phyloP scores from a whole-genome alignment of 2,888 invertebrate genomes.

The Belgica antarctica region DNA sequence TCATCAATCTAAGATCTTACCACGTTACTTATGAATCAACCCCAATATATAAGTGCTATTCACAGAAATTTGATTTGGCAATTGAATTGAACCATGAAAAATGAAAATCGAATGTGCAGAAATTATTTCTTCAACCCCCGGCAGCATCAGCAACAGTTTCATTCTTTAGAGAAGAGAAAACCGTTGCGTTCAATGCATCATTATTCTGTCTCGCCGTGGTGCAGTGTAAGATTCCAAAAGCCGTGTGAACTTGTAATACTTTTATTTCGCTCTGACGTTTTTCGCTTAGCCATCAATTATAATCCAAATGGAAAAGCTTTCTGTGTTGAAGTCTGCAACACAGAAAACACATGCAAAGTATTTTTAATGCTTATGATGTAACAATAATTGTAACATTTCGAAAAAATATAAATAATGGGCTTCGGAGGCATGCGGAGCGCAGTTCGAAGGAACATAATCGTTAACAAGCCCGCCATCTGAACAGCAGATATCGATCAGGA shows the following conservation, averaged over 20 bases:
- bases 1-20: no score
- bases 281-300: slow-evolving; percentile 29
- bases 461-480: not conserved
- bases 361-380: slow-evolving; percentile 32
- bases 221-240: not conserved
- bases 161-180: no score
- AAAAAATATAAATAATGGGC: slow-evolving; percentile 19
- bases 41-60: no score
- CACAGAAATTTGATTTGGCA: no score
- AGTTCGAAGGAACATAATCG: not conserved
- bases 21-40: no score
- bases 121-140: no score
- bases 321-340: not conserved
- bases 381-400: slow-evolving; percentile 39
- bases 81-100: not conserved
- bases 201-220: not conserved
- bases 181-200: not conserved
- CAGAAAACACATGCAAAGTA: slow-evolving; percentile 30
- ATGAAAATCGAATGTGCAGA: not conserved
- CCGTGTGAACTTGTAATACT: slow-evolving; percentile 25
- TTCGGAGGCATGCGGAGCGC: not conserved
- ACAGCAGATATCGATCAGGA: not conserved
- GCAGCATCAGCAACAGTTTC: no score
- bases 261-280: not conserved
- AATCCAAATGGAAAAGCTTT: slow-evolving; percentile 24